Conservation (phyloP, 64 coral and sea anemone genomes). For the Catalaphyllia jardinei region DNA sequence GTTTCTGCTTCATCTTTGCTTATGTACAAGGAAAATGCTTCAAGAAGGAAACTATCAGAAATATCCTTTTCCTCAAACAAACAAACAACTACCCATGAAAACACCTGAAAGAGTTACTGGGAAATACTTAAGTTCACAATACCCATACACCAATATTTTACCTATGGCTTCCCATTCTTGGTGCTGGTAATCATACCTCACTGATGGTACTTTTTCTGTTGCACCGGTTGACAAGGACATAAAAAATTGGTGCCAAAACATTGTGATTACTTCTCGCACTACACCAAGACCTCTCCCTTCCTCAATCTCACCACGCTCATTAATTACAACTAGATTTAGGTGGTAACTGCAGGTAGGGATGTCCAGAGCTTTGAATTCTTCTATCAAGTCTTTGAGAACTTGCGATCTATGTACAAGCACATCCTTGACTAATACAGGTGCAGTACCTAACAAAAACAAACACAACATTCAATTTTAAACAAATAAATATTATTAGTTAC, state of each 20-base stretch:
- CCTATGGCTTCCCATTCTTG: constrained; percentile 69
- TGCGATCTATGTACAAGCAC: constrained; percentile 56
- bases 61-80: constrained; percentile 58
- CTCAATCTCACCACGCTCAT: constrained; percentile 49
- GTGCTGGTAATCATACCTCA: constrained; percentile 53
- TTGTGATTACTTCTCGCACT: constrained; percentile 59
- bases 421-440: constrained; percentile 52
- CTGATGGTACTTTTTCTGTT: constrained; percentile 62
- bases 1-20: constrained; percentile 65
- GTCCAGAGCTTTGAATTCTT: constrained; percentile 57
- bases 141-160: constrained; percentile 60
- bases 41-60: constrained; percentile 58
- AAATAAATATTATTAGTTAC: constrained; percentile 30
- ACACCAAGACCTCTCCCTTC: too few relatives aligned
- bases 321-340: constrained; percentile 62
- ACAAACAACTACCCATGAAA: constrained; percentile 58
- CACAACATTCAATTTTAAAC: constrained; percentile 50
- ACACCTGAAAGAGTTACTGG: constrained; percentile 52
- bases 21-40: too few relatives aligned
- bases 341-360: constrained; percentile 31
- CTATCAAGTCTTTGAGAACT: constrained; percentile 62
- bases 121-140: constrained; percentile 52
- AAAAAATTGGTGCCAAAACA: constrained; percentile 56
- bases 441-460: constrained; percentile 48
- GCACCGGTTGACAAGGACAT: constrained; percentile 48